These are phyloP conservation scores for Tubiluchus corallicola DNA, from an alignment of 2,888 invertebrate species.

Conservation along the genomic window DNA sequence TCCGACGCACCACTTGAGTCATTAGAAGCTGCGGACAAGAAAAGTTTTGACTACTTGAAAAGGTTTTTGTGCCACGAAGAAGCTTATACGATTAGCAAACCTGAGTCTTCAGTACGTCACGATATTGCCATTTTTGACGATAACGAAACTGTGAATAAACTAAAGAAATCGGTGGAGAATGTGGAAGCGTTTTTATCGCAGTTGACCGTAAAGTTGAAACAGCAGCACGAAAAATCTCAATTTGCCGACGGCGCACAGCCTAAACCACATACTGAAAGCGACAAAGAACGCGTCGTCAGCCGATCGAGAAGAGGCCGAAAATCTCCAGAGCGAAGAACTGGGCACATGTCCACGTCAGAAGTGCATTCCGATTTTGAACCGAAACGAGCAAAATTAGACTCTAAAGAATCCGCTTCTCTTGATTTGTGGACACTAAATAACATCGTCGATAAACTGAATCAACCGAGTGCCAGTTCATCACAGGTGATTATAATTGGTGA, in stretches of 20 bases:
- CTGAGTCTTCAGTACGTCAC: not conserved
- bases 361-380: not conserved
- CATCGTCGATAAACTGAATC: too few relatives aligned
- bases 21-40: not conserved
- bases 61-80: not conserved
- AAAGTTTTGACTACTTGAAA: not conserved
- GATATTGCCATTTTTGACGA: not conserved
- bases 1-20: not conserved
- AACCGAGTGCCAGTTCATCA: too few relatives aligned
- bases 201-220: not conserved
- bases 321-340: slow-evolving; percentile 1
- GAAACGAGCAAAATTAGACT: not conserved
- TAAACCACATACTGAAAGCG: not conserved
- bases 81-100: not conserved
- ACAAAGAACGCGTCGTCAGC: not conserved
- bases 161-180: not conserved
- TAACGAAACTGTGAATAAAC: not conserved
- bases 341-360: not conserved
- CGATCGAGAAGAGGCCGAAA: not conserved
- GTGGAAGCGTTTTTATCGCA: not conserved
- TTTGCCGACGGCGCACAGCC: too few relatives aligned
- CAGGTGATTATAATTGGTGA: too few relatives aligned
- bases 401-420: too few relatives aligned
- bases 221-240: too few relatives aligned
- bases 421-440: too few relatives aligned